Evolutionary conservation across 2,888 invertebrate species (phyloP).

Genomic region (Leptinotarsa tumamoca): DNA sequence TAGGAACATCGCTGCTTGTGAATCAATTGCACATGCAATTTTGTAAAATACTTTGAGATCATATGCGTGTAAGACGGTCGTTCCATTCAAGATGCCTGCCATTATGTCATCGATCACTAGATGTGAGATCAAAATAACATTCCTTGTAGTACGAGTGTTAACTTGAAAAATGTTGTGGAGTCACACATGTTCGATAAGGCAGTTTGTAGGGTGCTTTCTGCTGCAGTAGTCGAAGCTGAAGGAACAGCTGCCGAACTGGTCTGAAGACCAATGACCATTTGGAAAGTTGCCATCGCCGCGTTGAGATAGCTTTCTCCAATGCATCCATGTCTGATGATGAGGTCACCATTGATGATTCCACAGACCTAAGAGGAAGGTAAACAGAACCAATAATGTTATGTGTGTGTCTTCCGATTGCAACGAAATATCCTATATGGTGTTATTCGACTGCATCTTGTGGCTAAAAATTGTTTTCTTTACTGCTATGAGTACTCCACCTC

Average conservation of each 20-base stretch:
- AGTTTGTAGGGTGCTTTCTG: not conserved
- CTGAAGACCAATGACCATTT: not conserved
- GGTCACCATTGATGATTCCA: not conserved
- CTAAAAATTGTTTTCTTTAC: not conserved
- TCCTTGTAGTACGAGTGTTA: not conserved
- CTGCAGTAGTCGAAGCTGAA: not conserved
- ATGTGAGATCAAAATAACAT: not conserved
- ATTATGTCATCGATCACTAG: not conserved
- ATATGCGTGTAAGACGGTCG: too few relatives aligned
- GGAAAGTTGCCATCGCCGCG: not conserved
- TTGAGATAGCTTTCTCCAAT: not conserved
- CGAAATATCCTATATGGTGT: not conserved
- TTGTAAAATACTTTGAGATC: too few relatives aligned
- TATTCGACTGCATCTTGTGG: not conserved
- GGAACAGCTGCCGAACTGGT: not conserved
- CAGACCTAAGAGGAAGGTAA: not conserved
- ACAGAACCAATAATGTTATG: not conserved
- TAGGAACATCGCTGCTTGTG: too few relatives aligned
- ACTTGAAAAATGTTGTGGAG: slow-evolving; percentile 13
- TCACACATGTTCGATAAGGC: slow-evolving; percentile 2
- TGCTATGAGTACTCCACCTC: not conserved
- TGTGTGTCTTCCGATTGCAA: not conserved
- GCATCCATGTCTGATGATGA: too few relatives aligned
- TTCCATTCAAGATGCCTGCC: too few relatives aligned
- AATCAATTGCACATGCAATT: too few relatives aligned